Conservation (phyloP, 2,888 invertebrate genomes). For the Lasioglossum vierecki region DNA sequence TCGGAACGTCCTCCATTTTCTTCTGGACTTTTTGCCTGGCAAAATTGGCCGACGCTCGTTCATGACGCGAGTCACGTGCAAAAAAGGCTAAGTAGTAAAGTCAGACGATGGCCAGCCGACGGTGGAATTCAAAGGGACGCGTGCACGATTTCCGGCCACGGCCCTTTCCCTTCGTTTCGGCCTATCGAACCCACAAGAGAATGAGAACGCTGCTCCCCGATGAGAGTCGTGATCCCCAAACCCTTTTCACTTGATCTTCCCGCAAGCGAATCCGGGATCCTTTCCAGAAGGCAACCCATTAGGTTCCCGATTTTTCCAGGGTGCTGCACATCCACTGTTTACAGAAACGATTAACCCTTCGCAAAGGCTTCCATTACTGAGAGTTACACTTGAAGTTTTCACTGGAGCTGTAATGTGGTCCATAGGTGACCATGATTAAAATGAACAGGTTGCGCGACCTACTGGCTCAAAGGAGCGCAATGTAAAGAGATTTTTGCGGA, state of each 20-base stretch:
- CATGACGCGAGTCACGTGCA: slow-evolving; percentile 65
- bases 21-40: slow-evolving; percentile 23
- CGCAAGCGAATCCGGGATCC: not conserved
- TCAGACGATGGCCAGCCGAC: slow-evolving; percentile 35
- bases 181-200: not conserved
- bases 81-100: slow-evolving; percentile 65
- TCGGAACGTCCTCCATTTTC: slow-evolving; percentile 18
- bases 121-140: slow-evolving; percentile 26
- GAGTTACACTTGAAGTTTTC: not conserved
- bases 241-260: not conserved
- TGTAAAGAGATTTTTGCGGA: not conserved
- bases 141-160: not conserved
- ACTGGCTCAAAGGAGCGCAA: not conserved
- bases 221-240: not conserved
- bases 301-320: not conserved
- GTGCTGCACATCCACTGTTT: not conserved
- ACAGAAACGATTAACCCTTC: not conserved
- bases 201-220: not conserved
- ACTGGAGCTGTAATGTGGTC: not conserved
- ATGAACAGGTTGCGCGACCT: not conserved
- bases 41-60: slow-evolving; percentile 49
- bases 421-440: not conserved
- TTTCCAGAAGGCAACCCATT: not conserved
- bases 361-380: too few species aligned
- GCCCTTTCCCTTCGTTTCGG: slow-evolving; percentile 13